phyloP scores from a whole-genome alignment of 2,888 invertebrate genomes.

The Synanthedon tipuliformis region DNA sequence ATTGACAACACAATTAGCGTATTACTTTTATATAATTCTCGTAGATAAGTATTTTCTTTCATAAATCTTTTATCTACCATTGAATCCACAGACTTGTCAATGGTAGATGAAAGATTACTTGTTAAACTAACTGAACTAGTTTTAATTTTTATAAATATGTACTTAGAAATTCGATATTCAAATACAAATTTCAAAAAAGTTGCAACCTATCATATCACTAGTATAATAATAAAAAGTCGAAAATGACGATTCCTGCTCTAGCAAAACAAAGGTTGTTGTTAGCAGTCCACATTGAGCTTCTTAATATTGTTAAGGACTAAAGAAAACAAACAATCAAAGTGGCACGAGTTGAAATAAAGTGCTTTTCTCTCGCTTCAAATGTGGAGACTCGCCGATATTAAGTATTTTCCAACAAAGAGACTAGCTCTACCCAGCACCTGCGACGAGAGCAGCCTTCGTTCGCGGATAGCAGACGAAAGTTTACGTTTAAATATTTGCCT shows the following conservation, averaged over 20 bases:
- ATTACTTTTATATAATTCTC: too few species aligned
- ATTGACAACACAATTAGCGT: too few species aligned
- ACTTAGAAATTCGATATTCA: too few species aligned
- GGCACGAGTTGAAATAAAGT: constrained; percentile 14
- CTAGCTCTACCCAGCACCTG: constrained; percentile 16
- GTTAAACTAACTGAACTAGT: too few species aligned
- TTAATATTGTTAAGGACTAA: constrained; percentile 8
- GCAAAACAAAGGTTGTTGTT: not conserved
- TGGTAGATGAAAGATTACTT: too few species aligned
- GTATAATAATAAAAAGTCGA: not conserved
- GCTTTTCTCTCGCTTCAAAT: constrained; percentile 13
- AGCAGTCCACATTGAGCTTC: not conserved
- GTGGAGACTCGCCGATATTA: constrained; percentile 21
- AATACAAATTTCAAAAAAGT: too few species aligned
- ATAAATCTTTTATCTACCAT: too few species aligned
- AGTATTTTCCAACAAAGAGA: constrained; percentile 25
- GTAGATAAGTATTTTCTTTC: too few species aligned
- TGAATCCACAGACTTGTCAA: too few species aligned
- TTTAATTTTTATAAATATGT: too few species aligned
- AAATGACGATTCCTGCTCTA: not conserved
- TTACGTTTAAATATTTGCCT: not conserved
- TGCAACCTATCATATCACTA: too few species aligned
- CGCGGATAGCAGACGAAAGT: constrained; percentile 6
- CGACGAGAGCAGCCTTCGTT: constrained; percentile 12
- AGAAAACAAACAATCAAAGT: constrained; percentile 8